Evolutionary conservation across 2,113 vertebrate genomes (phyloP).

Genomic region (Silurus asotus): DNA sequence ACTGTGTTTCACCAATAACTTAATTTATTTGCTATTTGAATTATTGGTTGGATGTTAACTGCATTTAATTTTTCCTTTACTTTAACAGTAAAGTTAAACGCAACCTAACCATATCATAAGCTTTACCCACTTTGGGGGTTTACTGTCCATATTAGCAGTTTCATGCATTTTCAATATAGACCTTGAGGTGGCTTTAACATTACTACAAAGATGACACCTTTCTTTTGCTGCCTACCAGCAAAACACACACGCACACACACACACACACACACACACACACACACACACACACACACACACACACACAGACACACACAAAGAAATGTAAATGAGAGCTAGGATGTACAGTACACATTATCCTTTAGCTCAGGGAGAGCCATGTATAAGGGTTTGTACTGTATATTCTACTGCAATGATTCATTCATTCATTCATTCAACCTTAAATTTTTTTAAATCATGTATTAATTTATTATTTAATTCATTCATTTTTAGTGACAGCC

Average conservation of each 20-base stretch:
- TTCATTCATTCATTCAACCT: neutral
- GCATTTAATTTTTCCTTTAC: no score
- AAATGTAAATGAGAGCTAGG: constrained; percentile 47
- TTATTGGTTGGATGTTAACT: no score
- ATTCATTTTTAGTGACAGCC: neutral
- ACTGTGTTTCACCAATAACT: no score
- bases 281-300: neutral
- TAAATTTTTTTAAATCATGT: neutral
- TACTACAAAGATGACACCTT: constrained; percentile 36
- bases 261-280: neutral
- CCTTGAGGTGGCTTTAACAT: constrained; percentile 29
- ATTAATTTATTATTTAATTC: neutral
- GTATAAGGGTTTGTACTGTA: neutral
- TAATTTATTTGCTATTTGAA: no score
- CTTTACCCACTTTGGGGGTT: no score
- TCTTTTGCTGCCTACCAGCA: constrained; percentile 53
- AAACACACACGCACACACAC: constrained; percentile 21
- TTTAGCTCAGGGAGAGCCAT: neutral
- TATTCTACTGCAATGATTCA: neutral
- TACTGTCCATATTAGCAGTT: neutral
- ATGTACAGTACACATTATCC: neutral
- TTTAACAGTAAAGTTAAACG: no score
- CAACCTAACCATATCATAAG: no score
- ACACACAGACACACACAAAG: neutral
- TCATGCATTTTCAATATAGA: neutral